Evolutionary conservation across 2,888 invertebrate genomes (phyloP).

Genomic region (Cyaniris semiargus): DNA sequence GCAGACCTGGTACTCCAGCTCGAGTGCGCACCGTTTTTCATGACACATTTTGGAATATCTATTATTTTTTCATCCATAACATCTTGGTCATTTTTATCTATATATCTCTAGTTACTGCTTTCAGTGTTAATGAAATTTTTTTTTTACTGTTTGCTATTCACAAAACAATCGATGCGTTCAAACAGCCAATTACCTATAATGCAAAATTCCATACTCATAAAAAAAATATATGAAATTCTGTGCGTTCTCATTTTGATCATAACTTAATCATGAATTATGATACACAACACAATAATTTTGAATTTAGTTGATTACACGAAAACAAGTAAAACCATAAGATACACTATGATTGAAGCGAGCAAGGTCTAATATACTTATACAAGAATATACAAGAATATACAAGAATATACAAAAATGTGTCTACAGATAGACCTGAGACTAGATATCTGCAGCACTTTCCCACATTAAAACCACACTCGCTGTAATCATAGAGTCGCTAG

Average conservation of each 20-base stretch:
- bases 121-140: not conserved
- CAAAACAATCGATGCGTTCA: too few relatives aligned
- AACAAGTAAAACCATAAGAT: too few relatives aligned
- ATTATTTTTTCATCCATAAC: conserved; percentile 9
- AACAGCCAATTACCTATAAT: too few relatives aligned
- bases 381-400: not conserved
- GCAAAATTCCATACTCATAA: too few relatives aligned
- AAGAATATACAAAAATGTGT: not conserved
- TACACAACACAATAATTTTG: too few relatives aligned
- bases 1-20: conserved; percentile 20
- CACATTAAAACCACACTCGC: conserved; percentile 7
- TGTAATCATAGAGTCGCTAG: not conserved
- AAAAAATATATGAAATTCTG: too few relatives aligned
- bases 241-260: too few relatives aligned
- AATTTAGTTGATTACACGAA: too few relatives aligned
- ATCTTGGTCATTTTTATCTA: not conserved
- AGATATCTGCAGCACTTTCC: not conserved
- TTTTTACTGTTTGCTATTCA: not conserved
- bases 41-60: conserved; percentile 14
- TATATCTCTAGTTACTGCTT: not conserved
- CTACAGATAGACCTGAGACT: not conserved
- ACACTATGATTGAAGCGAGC: too few relatives aligned
- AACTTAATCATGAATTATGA: too few relatives aligned
- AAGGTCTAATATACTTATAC: too few relatives aligned
- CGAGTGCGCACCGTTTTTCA: conserved; percentile 17